Percentiles rank a stretch among this genome's conserved stretches.
These are phyloP conservation scores for Lordiphosa collinella DNA, from an alignment of 1,140 invertebrate species.

Conservation along the genomic window DNA sequence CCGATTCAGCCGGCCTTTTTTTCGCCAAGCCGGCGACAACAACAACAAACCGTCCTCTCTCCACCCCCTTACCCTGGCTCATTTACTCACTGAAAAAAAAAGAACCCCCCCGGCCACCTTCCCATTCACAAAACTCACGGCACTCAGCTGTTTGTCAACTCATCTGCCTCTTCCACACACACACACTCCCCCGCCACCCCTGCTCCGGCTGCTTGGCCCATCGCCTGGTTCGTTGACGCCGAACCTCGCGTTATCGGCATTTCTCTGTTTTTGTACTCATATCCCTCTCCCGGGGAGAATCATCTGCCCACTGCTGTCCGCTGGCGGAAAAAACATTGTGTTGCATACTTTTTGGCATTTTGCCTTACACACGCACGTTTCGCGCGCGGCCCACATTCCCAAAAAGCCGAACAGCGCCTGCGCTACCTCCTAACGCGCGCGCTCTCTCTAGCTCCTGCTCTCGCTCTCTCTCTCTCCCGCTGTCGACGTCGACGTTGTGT, in stretches of 20 bases:
- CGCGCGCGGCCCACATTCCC: conserved; percentile 71
- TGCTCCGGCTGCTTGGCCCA: not conserved
- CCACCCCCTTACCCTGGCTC: not conserved
- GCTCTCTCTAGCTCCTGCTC: conserved; percentile 13
- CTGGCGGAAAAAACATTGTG: conserved; percentile 42
- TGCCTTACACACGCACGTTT: conserved; percentile 74
- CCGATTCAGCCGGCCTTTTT: conserved; percentile 67
- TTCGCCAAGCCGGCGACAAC: conserved; percentile 71
- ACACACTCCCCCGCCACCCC: conserved; percentile 6
- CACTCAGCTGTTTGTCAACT: conserved; percentile 78
- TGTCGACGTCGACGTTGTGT: conserved; percentile 40
- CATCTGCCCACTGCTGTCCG: not conserved
- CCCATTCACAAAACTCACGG: conserved; percentile 71
- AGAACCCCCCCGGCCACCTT: conserved; percentile 49
- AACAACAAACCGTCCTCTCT: conserved; percentile 13
- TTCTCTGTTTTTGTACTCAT: conserved; percentile 79
- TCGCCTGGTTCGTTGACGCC: conserved; percentile 68
- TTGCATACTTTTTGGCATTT: conserved; percentile 74
- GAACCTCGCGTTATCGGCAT: conserved; percentile 70
- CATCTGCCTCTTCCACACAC: conserved; percentile 70
- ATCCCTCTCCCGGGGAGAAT: conserved; percentile 48
- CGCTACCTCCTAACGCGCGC: conserved; percentile 44
- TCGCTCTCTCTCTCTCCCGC: conserved; percentile 32
- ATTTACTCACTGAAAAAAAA: conserved; percentile 51
- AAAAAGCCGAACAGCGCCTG: conserved; percentile 23